Base-by-base conservation (phyloP, 2,888 invertebrate species). In the Selenia dentaria region DNA sequence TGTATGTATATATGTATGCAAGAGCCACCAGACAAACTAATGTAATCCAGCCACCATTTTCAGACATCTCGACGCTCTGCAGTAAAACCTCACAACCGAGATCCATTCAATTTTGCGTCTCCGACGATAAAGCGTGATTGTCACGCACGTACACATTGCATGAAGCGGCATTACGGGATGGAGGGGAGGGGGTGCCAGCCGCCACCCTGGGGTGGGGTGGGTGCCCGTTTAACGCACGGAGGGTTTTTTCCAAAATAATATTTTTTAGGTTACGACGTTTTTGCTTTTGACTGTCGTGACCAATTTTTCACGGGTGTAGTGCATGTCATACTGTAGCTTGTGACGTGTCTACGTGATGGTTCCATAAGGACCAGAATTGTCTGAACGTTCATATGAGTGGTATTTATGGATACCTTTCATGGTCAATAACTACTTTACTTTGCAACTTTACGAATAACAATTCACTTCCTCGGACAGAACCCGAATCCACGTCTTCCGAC, bases 71-170 rank as follows among this genome's bases (percentile, higher is more conserved):
- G 51, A 28, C 44, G 51, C 40, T 34, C 38, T 50, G 47, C 48
- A 56, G 53, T 48, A 51, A 54, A 67, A 67, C 57, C 59, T 60
- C 66, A 56, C 67, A 54, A 52, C 54, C 52, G 55, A 62, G 68
- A 73, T 72, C 79, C 82, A 83, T 83, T 83, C 81, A 84, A 80
- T 83, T 83, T 77, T 67, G 72, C 77, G 75, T 79, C 78, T 71
- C 65, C 60, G 49, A 75, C 83, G 77, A 83, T 86, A 83, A 84
- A 82, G 84, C 77, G 83, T 74, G 86, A 86, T 83, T 82, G 88
- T 84, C 85, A 89, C 90, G 90, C 90, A 90, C 90, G 90, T 86
- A 87, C 79, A 77, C 74, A 66, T 75, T 74, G 82, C 84, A 80
- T 80, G 76, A 76, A 77, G 74, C 67, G 73, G 71, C 66, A 76